These are phyloP conservation scores for Zhuqinia jingwanae DNA, from an alignment of 2,888 invertebrate species.

Conservation along the genomic window DNA sequence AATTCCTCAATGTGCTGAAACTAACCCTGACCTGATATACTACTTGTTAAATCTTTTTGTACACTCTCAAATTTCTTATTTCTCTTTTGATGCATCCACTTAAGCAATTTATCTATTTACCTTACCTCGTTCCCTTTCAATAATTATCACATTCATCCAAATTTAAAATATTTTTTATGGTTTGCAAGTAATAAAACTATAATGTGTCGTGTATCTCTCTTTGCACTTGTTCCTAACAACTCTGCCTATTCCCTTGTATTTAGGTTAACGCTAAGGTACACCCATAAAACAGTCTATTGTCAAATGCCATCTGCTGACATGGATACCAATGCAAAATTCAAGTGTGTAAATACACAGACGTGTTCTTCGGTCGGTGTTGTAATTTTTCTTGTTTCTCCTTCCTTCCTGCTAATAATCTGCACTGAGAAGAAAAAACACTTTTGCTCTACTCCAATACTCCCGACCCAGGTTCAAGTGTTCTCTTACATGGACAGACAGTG, in stretches of 20 bases:
- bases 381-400: background rate
- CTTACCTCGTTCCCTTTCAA: slow-evolving; percentile 60
- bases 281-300: slow-evolving; percentile 41
- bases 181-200: slow-evolving; percentile 8
- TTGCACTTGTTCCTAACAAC: too few species aligned
- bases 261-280: slow-evolving; percentile 6
- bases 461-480: background rate
- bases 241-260: background rate
- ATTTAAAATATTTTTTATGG: background rate
- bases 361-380: background rate
- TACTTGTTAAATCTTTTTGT: slow-evolving; percentile 45
- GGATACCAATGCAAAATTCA: background rate
- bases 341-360: background rate
- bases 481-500: background rate
- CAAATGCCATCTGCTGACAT: slow-evolving; percentile 14
- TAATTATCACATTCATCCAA: background rate
- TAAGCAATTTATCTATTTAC: slow-evolving; percentile 13
- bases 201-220: background rate
- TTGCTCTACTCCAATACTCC: too few species aligned
- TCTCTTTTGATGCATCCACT: too few species aligned
- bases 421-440: background rate
- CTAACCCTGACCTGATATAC: slow-evolving; percentile 69
- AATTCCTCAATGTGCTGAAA: slow-evolving; percentile 29
- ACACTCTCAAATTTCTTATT: background rate
- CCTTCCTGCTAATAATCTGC: background rate